phyloP scores from a whole-genome alignment of 2,888 invertebrate genomes.

The Meliscaeva auricollis region DNA sequence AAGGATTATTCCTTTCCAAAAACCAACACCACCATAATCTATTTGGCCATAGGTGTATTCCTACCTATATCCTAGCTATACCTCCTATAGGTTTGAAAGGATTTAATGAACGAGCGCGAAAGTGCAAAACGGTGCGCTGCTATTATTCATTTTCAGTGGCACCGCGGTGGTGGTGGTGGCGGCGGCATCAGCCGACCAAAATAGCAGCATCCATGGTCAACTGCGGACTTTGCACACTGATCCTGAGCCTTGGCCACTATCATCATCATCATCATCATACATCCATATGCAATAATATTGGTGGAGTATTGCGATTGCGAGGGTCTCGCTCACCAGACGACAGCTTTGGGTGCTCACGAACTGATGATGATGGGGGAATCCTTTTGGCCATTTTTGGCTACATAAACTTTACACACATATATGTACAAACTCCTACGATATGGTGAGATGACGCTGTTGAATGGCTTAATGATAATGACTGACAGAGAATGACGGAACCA shows the following conservation, averaged over 20 bases:
- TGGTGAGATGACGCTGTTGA: constrained; percentile 56
- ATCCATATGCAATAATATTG: constrained; percentile 5
- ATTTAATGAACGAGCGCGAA: constrained; percentile 74
- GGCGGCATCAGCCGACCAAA: constrained; percentile 37
- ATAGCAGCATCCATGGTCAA: constrained; percentile 71
- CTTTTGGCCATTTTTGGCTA: constrained; percentile 46
- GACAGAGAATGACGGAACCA: constrained; percentile 72
- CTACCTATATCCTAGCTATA: neutral
- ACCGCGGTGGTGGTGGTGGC: constrained; percentile 33
- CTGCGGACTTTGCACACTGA: constrained; percentile 58
- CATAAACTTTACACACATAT: neutral
- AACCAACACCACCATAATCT: constrained; percentile 12
- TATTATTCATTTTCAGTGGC: constrained; percentile 74
- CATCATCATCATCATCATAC: constrained; percentile 11
- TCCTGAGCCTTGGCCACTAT: constrained; percentile 62
- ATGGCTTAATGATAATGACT: constrained; percentile 75
- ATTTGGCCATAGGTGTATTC: neutral
- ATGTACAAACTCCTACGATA: neutral
- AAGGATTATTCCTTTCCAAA: neutral
- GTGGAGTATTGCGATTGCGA: neutral
- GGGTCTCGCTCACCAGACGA: neutral
- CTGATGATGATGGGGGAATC: constrained; percentile 19
- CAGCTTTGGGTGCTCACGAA: neutral
- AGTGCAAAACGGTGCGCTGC: constrained; percentile 73
- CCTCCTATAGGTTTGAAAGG: constrained; percentile 27